phyloP scores from a whole-genome alignment of 2,797 vertebrate species.

The Sylvilagus floridanus region DNA sequence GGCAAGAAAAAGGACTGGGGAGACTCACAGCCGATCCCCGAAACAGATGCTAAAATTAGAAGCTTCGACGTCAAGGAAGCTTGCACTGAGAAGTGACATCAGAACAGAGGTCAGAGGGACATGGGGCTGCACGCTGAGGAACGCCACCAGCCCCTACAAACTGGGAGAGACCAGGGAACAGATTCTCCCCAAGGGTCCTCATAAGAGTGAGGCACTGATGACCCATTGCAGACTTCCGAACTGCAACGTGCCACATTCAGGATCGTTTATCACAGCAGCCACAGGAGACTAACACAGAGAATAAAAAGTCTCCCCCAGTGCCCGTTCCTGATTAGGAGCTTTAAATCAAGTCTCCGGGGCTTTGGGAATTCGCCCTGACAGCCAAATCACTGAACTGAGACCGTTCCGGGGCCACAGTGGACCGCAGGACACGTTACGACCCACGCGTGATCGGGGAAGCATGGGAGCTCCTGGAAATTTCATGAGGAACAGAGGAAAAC shows the following conservation, averaged over 20 bases:
- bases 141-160: background rate
- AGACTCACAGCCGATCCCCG: background rate
- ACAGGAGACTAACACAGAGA: background rate
- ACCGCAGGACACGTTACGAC: background rate
- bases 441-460: background rate
- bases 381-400: background rate
- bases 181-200: background rate
- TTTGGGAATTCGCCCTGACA: background rate
- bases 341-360: background rate
- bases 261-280: background rate
- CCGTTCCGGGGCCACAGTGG: background rate
- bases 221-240: background rate
- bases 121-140: background rate
- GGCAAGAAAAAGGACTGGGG: background rate
- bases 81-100: rapidly evolving
- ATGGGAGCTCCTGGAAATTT: background rate
- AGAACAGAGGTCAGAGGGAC: background rate
- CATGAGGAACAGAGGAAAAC: background rate
- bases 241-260: background rate
- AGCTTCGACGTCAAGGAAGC: rapidly evolving
- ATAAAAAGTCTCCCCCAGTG: background rate
- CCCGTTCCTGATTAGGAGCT: background rate
- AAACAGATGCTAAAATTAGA: background rate
- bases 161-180: background rate
- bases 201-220: background rate